Evolutionary conservation across 2,113 vertebrate species (phyloP).

Genomic region (Mastomys coucha): DNA sequence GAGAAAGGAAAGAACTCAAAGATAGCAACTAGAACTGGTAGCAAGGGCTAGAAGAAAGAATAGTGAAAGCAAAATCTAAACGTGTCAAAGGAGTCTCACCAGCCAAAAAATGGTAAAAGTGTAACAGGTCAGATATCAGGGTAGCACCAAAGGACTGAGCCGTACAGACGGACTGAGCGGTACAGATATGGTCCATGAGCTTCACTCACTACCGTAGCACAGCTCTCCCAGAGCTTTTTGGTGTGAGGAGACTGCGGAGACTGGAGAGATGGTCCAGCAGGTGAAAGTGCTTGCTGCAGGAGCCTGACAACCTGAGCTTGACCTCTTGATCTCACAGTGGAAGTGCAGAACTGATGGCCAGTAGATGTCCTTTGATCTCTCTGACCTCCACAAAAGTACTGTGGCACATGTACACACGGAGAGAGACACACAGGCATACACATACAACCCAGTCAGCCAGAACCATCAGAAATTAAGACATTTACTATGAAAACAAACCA

Average conservation of each 20-base stretch:
- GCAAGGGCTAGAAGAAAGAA: constrained; percentile 53
- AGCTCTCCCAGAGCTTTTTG: neutral
- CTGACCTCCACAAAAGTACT: neutral
- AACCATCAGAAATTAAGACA: neutral
- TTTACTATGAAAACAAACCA: neutral
- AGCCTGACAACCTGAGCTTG: neutral
- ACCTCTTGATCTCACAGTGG: neutral
- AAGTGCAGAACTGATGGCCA: neutral
- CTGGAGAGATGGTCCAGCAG: neutral
- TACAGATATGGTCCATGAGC: neutral
- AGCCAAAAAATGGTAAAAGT: neutral
- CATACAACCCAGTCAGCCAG: neutral
- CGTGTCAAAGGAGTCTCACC: constrained; percentile 7
- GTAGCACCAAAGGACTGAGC: neutral
- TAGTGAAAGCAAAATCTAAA: neutral
- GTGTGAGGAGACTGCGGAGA: neutral
- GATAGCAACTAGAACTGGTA: neutral
- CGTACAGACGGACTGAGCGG: no score
- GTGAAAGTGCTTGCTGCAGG: neutral
- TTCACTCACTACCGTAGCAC: neutral
- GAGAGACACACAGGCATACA: neutral
- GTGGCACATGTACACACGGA: neutral
- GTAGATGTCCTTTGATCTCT: neutral
- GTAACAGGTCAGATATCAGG: neutral
- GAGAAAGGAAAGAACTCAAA: neutral